Conservation (phyloP, 2,888 invertebrate genomes). For the Drosophila helvetica region DNA sequence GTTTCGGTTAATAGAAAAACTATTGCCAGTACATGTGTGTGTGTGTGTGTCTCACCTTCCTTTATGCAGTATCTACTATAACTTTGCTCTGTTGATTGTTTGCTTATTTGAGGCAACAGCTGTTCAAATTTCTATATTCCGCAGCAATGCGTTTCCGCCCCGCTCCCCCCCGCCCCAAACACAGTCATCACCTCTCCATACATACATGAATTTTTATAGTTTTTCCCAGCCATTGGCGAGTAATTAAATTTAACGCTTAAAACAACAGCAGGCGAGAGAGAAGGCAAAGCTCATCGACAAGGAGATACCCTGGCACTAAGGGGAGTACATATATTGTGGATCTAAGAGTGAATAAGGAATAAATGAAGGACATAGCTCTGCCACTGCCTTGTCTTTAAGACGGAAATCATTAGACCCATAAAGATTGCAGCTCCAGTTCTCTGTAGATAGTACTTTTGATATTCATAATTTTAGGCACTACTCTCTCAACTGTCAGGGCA, state of each 20-base stretch:
- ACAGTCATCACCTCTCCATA: neutral
- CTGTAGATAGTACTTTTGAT: no score
- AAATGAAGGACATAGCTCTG: no score
- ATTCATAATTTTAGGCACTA: no score
- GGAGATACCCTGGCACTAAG: neutral
- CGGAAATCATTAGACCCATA: no score
- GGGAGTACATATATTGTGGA: no score
- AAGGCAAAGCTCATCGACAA: neutral
- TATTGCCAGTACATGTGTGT: neutral
- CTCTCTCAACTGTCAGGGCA: no score
- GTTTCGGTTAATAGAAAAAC: constrained; percentile 33
- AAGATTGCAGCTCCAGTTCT: no score
- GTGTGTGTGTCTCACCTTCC: neutral
- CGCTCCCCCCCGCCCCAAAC: constrained; percentile 4
- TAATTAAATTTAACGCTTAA: constrained; percentile 76
- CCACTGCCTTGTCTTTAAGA: no score
- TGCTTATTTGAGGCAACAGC: constrained; percentile 55
- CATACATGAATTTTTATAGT: constrained; percentile 33
- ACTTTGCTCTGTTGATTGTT: constrained; percentile 29
- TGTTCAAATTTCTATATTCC: constrained; percentile 60
- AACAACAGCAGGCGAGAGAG: constrained; percentile 52
- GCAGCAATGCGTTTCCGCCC: constrained; percentile 14
- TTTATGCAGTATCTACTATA: neutral
- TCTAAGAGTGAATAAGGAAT: no score
- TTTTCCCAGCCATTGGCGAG: constrained; percentile 56